Conservation (phyloP, 2,113 vertebrate species). For the Ailurus styani region DNA sequence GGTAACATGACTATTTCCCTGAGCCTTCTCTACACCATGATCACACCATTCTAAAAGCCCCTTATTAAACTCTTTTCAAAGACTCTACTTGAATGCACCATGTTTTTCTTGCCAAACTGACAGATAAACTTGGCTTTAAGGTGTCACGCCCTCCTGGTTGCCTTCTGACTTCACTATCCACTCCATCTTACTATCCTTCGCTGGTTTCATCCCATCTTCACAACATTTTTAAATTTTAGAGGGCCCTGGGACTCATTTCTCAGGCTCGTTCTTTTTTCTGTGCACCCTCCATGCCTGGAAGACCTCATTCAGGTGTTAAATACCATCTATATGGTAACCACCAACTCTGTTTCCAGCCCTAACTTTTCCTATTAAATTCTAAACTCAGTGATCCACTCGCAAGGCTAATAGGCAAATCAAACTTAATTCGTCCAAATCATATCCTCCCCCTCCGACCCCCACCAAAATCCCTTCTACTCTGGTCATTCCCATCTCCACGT, state of each 20-base stretch:
- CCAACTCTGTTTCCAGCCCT: neutral
- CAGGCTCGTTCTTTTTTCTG: neutral
- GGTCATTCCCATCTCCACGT: neutral
- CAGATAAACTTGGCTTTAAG: neutral
- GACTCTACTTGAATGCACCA: neutral
- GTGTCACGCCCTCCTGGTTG: neutral
- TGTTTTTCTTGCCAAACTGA: neutral
- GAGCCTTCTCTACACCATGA: neutral
- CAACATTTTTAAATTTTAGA: neutral
- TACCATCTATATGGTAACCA: neutral
- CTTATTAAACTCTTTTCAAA: neutral
- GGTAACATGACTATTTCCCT: neutral
- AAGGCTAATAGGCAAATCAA: neutral
- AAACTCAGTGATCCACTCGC: neutral
- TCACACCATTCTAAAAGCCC: neutral
- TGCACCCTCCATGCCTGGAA: neutral
- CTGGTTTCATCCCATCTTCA: neutral
- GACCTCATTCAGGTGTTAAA: neutral
- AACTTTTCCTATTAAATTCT: neutral
- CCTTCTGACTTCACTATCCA: neutral
- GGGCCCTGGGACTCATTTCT: neutral
- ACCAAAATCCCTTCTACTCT: neutral
- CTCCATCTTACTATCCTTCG: neutral
- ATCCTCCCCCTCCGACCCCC: too few relatives aligned
- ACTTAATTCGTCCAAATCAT: neutral